phyloP scores from a whole-genome alignment of 35 echinoderm and acorn worm species.

The Lytechinus variegatus region DNA sequence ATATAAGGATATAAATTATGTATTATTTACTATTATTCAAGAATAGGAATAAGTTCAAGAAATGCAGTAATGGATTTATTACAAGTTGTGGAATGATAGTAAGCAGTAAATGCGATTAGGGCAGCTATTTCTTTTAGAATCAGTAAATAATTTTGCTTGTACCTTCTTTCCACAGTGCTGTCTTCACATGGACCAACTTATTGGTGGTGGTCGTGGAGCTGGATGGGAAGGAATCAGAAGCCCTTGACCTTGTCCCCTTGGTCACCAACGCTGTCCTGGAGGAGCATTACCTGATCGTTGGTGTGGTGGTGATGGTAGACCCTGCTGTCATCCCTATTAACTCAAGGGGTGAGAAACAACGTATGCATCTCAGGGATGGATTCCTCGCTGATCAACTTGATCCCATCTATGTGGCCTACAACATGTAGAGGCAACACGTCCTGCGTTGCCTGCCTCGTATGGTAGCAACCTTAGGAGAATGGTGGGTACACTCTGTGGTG shows the following conservation, averaged over 20 bases:
- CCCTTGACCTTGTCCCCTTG: slow-evolving; percentile 93
- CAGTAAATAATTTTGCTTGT: no score
- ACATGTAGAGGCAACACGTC: slow-evolving; percentile 75
- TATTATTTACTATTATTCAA: no score
- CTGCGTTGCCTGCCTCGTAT: slow-evolving; percentile 13
- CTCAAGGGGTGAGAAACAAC: slow-evolving; percentile 96
- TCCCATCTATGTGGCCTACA: slow-evolving; percentile 99
- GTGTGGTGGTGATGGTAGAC: slow-evolving; percentile 98
- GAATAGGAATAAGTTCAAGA: no score
- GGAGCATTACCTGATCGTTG: slow-evolving; percentile 99
- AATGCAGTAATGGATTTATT: no score
- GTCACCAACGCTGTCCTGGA: slow-evolving; percentile 98
- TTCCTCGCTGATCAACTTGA: slow-evolving; percentile 98
- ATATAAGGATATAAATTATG: no score
- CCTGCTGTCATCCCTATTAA: slow-evolving; percentile 99
- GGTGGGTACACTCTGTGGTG: neutral
- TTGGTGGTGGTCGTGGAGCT: slow-evolving; percentile 97
- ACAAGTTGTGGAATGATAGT: no score
- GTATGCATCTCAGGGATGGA: slow-evolving; percentile 98
- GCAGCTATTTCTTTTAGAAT: no score
- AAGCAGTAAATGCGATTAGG: no score
- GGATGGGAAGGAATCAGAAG: slow-evolving; percentile 95
- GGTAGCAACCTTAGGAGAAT: neutral
- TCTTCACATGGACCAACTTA: slow-evolving; percentile 98
- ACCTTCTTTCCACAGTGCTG: slow-evolving; percentile 80